A percentile compares a stretch with the other conserved stretches of the same genome.
These are phyloP conservation scores for Pagetopsis macropterus DNA, from an alignment of 2,797 vertebrate genomes.

Conservation along the genomic window DNA sequence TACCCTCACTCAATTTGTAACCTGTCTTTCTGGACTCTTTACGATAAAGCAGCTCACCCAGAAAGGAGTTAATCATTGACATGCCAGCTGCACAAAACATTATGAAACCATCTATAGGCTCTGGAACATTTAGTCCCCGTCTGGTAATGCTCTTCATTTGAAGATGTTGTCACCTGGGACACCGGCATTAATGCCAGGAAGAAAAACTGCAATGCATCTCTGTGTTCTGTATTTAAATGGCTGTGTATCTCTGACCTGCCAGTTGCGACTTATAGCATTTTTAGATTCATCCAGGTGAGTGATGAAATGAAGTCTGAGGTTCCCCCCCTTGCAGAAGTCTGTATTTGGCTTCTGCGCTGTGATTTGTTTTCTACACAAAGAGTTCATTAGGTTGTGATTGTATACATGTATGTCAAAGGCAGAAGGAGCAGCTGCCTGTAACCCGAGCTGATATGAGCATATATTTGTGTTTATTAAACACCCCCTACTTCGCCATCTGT, in stretches of 20 bases:
- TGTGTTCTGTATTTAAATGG: slow-evolving; percentile 14
- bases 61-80: slow-evolving; percentile 71
- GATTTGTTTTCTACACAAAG: slow-evolving; percentile 25
- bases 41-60: not conserved
- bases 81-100: slow-evolving; percentile 60
- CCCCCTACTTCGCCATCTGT: slow-evolving; percentile 76
- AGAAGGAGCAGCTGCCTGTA: slow-evolving; percentile 72
- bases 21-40: too few species aligned
- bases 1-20: too few species aligned
- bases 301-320: slow-evolving; percentile 34
- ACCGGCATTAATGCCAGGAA: slow-evolving; percentile 43
- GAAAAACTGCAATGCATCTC: slow-evolving; percentile 35
- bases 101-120: slow-evolving; percentile 58
- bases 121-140: slow-evolving; percentile 66
- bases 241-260: slow-evolving; percentile 20
- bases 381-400: slow-evolving; percentile 43
- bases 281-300: slow-evolving; percentile 36
- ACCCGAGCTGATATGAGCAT: slow-evolving; percentile 72
- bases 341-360: not conserved
- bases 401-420: slow-evolving; percentile 52
- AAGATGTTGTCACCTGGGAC: slow-evolving; percentile 27
- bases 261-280: slow-evolving; percentile 36
- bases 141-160: slow-evolving; percentile 53
- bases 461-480: slow-evolving; percentile 82
- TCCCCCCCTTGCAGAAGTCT: not conserved